Evolutionary conservation across 2,797 vertebrate genomes (phyloP).

Genomic region (Rhinatrema bivittatum): DNA sequence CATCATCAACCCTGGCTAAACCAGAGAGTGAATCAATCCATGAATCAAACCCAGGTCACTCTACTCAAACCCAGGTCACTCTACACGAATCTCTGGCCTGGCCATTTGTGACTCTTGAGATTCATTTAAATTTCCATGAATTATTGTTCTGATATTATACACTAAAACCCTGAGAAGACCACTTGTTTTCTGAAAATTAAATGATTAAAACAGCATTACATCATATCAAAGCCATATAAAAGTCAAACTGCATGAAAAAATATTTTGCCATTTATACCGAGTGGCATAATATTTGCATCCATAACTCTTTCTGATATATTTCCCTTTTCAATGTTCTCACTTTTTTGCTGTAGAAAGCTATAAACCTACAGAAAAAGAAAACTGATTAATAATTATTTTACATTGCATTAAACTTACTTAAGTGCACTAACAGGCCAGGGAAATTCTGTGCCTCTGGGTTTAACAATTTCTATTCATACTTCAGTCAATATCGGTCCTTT

Average conservation of each 20-base stretch:
- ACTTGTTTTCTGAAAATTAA: no score
- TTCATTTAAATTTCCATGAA: no score
- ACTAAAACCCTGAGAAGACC: no score
- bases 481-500: constrained; percentile 35
- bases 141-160: no score
- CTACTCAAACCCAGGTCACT: no score
- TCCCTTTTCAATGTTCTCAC: no score
- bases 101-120: no score
- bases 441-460: constrained; percentile 51
- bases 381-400: constrained; percentile 66
- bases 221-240: constrained; percentile 27
- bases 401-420: constrained; percentile 59
- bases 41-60: no score
- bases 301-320: constrained; percentile 34
- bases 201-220: constrained; percentile 23
- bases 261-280: constrained; percentile 27
- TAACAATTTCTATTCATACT: constrained; percentile 51
- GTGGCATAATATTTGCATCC: constrained; percentile 21
- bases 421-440: constrained; percentile 53
- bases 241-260: constrained; percentile 21
- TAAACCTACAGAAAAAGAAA: constrained; percentile 46
- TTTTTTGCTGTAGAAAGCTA: constrained; percentile 38
- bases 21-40: no score
- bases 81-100: no score
- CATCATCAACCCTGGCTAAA: no score